These are phyloP conservation scores for Delphinapterus leucas DNA, from an alignment of 2,113 vertebrate species.

Conservation along the genomic window DNA sequence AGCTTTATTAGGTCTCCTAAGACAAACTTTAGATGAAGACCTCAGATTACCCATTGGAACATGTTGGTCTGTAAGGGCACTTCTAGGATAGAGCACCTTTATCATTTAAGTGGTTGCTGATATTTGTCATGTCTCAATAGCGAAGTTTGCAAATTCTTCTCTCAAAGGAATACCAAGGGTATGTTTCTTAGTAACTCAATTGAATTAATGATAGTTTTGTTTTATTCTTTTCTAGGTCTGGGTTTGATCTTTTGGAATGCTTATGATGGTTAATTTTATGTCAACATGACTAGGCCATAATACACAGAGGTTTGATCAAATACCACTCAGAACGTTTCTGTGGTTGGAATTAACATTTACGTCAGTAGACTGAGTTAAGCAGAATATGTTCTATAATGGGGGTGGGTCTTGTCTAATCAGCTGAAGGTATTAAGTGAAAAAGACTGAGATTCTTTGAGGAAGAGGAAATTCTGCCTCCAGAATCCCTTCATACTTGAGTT, in stretches of 20 bases:
- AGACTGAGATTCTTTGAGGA: not conserved
- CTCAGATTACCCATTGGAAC: not conserved
- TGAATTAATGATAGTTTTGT: not conserved
- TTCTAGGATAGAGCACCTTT: not conserved
- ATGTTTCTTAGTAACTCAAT: not conserved
- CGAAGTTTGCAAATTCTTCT: not conserved
- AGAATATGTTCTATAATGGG: not conserved
- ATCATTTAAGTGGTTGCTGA: not conserved
- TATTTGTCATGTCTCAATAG: not conserved
- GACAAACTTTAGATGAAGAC: not conserved
- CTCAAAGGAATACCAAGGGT: not conserved
- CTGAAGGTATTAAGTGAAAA: not conserved
- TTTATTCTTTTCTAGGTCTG: not conserved
- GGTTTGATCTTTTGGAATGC: not conserved
- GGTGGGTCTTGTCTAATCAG: not conserved
- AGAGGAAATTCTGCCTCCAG: not conserved
- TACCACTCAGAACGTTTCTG: not conserved
- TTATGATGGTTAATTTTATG: not conserved
- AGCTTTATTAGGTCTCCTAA: not conserved
- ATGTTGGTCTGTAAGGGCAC: not conserved
- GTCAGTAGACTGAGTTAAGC: not conserved
- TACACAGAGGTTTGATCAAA: not conserved
- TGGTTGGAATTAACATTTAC: not conserved
- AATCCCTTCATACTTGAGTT: not conserved
- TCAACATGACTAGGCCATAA: not conserved